Base-by-base conservation (phyloP, 1,140 invertebrate genomes). In the Heliconius himera region DNA sequence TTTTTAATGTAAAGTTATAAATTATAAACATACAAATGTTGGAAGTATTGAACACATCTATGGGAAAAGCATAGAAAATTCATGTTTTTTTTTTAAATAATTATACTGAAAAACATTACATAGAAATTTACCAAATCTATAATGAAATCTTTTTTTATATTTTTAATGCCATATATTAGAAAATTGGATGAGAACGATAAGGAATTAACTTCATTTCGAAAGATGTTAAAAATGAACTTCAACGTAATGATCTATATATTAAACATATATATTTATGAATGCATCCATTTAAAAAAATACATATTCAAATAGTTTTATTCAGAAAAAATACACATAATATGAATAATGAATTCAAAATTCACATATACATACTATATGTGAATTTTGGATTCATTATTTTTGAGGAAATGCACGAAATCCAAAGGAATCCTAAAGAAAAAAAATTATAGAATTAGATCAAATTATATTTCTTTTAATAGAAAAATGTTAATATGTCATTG, bases 21-120 rank as follows among this genome's bases (percentile, higher is more conserved):
- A 66, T 66, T 26, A 66, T 22, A 66, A 66, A 66, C n/a, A 66
- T 66, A 66, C 26, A 66, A 29, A 26, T 29, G 11, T 26, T 22
- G 60, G 4, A 26, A 66, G 26, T 26, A 29, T 66, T 66, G 60
- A 66, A 66, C 60, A 66, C 60, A 66, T 66, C 60, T 66, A 66
- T 66, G 60, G 60, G 60, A 29, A 66, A 29, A 66, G 60, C 60
- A 66, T 26, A 60, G n/a, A 60, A 60, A 66, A 29, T 3, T 18
- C 9, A 29, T 26, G 20, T 66, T 66, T n/a, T n/a, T n/a, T n/a
- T n/a, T n/a, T n/a, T n/a, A n/a, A n/a, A n/a, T n/a, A 13, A 3
- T 13, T 13, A 26, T 51, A 66, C 22, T 11, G 26, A 5, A 29
- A 66, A 29, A 66, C 9, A 29, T 66, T 13, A 66, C 3, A 66